Evolutionary conservation across 92 coral and sea anemone species (phyloP).

Genomic region (Porites divaricata): DNA sequence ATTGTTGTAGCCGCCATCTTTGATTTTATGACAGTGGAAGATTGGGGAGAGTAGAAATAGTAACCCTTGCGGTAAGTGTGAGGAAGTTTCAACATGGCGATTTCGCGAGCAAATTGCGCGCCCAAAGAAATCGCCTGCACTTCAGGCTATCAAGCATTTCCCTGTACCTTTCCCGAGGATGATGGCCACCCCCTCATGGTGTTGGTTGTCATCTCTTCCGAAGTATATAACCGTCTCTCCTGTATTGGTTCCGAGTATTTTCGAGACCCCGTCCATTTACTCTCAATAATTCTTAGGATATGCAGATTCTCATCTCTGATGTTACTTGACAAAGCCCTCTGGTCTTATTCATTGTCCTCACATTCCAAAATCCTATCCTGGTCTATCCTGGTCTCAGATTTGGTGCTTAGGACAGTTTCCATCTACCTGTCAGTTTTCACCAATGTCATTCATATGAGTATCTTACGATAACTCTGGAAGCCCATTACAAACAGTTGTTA

Average conservation of each 20-base stretch:
- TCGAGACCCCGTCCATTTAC: slow-evolving; percentile 56
- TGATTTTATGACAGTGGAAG: too few relatives aligned
- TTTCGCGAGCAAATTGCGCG: too few relatives aligned
- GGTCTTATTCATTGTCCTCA: slow-evolving; percentile 40
- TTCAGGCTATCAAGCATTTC: slow-evolving; percentile 5
- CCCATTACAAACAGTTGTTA: neutral
- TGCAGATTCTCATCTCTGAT: slow-evolving; percentile 38
- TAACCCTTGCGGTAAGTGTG: too few relatives aligned
- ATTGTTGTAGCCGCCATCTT: too few relatives aligned
- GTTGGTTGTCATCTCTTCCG: slow-evolving; percentile 28
- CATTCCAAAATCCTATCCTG: slow-evolving; percentile 33
- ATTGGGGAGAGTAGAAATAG: too few relatives aligned
- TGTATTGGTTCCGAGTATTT: neutral
- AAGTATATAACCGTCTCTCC: slow-evolving; percentile 38
- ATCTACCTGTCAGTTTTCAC: slow-evolving; percentile 2
- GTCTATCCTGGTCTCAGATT: neutral
- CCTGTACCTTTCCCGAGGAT: slow-evolving; percentile 42
- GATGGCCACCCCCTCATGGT: slow-evolving; percentile 27
- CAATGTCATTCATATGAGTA: neutral
- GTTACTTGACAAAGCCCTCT: slow-evolving; percentile 36
- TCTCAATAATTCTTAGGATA: slow-evolving; percentile 45
- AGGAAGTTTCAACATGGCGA: too few relatives aligned
- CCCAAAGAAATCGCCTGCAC: too few relatives aligned
- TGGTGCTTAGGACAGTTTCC: slow-evolving; percentile 24
- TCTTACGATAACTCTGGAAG: slow-evolving; percentile 4